Base-by-base conservation (phyloP, 2,888 invertebrate species). In the Ceriagrion tenellum region DNA sequence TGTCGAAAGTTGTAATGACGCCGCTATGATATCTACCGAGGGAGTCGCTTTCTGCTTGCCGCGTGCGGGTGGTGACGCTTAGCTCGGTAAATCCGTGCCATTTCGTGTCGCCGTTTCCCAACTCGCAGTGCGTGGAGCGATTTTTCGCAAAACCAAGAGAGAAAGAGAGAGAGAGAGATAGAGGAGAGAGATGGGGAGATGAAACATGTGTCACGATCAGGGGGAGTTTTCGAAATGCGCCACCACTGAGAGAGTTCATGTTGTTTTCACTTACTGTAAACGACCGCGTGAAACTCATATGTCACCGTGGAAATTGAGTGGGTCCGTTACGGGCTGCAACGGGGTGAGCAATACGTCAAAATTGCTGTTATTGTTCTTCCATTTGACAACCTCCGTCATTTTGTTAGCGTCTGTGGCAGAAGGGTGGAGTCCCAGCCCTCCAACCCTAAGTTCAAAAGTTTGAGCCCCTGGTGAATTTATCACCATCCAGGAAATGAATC, bases 201-300 rank as follows among this genome's bases (percentile, higher is more conserved):
- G 59, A 81, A 81, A 81, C 81, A 30, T 26, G 30, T 26, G 81
- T 81, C 81, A 81, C 81, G 30, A 81, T 81, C 81, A 81, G 12
- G 13, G 69, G 10, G 81, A 81, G 35, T 81, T 81, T 35, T 81
- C 81, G 30, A 81, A 81, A 81, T 35, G 81, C 35, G 81, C 16
- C 18, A 35, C n/a, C 81, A 35, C 3, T 81, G 81, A 81, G 26
- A 35, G 81, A 30, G 81, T 0, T 8, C 30, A 16, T 26, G 30
- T 35, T 81, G 81, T 81, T 81, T 81, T 81, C 81, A 81, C 81
- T 81, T 35, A 35, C n/a, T n/a, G 35, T 35, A 81, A 81, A 81
- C 35, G 30, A 10, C 16, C 0, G 13, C 35, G 18, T 8, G 69
- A 81, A 35, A n/a, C 81, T 0, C 1, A 12, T n/a, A 81, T 81